Conservation (phyloP, 2,797 vertebrate genomes). For the Chrysocyon brachyurus region DNA sequence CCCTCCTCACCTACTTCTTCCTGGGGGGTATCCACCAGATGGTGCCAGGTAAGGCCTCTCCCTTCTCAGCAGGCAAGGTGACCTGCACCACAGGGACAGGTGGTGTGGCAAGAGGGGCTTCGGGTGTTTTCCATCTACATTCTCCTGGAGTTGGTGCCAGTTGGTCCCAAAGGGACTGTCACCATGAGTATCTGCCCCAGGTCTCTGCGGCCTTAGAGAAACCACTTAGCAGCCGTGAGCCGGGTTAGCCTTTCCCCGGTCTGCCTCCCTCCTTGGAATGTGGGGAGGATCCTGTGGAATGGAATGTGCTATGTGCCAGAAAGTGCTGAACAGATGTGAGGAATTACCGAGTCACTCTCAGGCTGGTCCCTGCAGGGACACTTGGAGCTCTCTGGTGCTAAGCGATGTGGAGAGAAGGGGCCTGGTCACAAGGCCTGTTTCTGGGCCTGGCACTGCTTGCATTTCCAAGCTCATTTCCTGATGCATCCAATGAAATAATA, state of each 20-base stretch:
- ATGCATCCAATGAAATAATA: rapidly evolving
- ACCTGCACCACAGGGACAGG: not conserved
- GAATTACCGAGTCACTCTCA: not conserved
- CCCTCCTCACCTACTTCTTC: slow-evolving; percentile 94
- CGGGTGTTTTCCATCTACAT: not conserved
- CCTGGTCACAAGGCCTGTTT: not conserved
- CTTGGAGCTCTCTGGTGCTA: not conserved
- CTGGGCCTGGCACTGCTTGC: not conserved
- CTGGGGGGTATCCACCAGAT: slow-evolving; percentile 96
- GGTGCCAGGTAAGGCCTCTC: slow-evolving; percentile 93
- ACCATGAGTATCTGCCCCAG: not conserved
- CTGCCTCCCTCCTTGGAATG: not conserved
- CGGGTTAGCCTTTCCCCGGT: not conserved
- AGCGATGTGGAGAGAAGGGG: not conserved
- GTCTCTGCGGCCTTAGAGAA: slow-evolving; percentile 41
- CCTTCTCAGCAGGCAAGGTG: not conserved
- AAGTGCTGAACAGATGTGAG: not conserved
- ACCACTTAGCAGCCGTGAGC: not conserved
- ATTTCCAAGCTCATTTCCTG: not conserved
- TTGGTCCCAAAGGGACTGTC: rapidly evolving
- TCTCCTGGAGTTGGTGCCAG: not conserved
- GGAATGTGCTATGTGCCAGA: not conserved
- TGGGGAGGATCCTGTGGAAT: not conserved
- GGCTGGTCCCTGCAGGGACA: not conserved
- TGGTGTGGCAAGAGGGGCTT: not conserved